Conservation (phyloP, 2,113 vertebrate genomes). For the Galeopterus variegatus region DNA sequence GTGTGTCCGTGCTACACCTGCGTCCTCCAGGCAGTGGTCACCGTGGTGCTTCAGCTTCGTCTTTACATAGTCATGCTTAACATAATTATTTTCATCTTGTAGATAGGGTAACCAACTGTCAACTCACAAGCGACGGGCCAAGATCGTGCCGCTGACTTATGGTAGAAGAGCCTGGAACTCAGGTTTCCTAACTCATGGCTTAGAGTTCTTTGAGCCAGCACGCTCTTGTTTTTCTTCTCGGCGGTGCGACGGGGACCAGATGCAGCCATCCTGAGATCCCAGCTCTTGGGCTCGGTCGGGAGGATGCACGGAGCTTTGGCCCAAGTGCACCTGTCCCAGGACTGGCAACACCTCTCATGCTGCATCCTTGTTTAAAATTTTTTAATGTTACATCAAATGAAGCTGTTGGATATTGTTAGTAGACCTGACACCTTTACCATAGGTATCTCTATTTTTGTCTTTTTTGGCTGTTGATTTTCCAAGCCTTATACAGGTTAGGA, state of each 20-base stretch:
- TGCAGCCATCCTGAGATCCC: background rate
- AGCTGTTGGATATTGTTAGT: fast-evolving
- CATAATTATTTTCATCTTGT: fast-evolving
- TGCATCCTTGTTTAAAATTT: fast-evolving
- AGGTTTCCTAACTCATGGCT: fast-evolving
- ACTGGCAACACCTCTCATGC: fast-evolving
- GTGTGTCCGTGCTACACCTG: background rate
- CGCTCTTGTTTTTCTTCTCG: background rate
- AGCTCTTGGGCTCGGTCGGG: background rate
- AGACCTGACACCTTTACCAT: fast-evolving
- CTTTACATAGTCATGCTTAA: too few species aligned
- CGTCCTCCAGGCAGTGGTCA: background rate
- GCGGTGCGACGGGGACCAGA: fast-evolving
- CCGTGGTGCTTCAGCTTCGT: too few species aligned
- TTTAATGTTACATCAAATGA: fast-evolving
- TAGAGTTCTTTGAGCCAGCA: background rate
- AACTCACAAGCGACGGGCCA: fast-evolving
- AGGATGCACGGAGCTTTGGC: background rate
- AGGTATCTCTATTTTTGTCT: background rate
- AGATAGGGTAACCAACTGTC: too few species aligned
- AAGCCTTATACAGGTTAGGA: background rate
- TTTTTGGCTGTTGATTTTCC: background rate
- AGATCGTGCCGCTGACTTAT: fast-evolving
- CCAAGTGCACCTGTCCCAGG: fast-evolving
- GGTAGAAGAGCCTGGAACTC: background rate